A percentile compares a stretch with the other conserved stretches of the same genome.
These are phyloP conservation scores for Lymantria dispar DNA, from an alignment of 2,888 invertebrate species.

Conservation along the genomic window DNA sequence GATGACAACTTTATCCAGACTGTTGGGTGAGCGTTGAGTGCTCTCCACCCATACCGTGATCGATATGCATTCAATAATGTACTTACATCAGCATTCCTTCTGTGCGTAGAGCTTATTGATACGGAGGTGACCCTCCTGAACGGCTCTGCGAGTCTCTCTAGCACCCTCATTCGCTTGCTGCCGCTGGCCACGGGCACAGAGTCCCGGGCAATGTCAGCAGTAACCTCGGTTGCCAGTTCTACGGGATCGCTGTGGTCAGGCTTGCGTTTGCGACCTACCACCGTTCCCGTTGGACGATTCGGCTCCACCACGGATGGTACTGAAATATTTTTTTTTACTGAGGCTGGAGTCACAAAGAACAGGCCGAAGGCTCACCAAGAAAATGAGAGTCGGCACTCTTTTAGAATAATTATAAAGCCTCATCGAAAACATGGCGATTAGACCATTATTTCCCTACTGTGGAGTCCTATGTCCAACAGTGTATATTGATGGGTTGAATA, in stretches of 20 bases:
- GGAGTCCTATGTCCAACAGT: too few species aligned
- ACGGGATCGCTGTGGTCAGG: conserved; percentile 39
- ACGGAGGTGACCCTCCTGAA: conserved; percentile 33
- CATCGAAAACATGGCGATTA: too few species aligned
- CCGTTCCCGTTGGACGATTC: conserved; percentile 62
- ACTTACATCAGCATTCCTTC: conserved; percentile 47
- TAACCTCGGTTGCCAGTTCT: conserved; percentile 23
- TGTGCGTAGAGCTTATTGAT: conserved; percentile 23
- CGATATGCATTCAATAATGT: neutral
- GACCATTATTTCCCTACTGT: too few species aligned
- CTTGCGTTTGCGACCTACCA: conserved; percentile 73
- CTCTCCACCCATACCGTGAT: too few species aligned
- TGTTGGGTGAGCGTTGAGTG: too few species aligned
- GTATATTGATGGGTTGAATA: too few species aligned
- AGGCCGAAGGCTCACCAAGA: too few species aligned
- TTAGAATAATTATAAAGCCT: too few species aligned
- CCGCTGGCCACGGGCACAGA: neutral
- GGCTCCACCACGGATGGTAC: conserved; percentile 15
- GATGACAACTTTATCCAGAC: too few species aligned
- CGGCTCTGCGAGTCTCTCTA: conserved; percentile 54
- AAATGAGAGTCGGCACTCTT: too few species aligned
- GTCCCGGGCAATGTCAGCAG: neutral
- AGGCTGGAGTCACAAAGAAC: too few species aligned
- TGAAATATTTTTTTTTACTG: neutral
- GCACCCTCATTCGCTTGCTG: conserved; percentile 55